Conservation (phyloP, 2,113 vertebrate species). For the Ochotona princeps region DNA sequence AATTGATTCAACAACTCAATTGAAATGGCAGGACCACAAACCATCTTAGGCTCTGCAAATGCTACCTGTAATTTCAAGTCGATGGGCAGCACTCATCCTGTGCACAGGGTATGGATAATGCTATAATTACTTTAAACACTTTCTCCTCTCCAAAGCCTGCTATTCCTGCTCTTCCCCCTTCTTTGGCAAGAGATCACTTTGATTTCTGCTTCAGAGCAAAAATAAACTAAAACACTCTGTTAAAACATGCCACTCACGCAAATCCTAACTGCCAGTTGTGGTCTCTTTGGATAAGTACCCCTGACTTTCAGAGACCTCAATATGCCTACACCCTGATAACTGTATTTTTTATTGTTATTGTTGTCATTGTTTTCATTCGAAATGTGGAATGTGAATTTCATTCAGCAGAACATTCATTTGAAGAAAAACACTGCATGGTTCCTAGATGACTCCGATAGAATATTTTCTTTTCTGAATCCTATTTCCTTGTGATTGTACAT, state of each 20-base stretch:
- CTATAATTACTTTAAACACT: conserved; percentile 22
- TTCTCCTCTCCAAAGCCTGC: neutral
- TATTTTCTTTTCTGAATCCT: neutral
- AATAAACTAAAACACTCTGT: neutral
- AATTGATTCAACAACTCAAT: conserved; percentile 32
- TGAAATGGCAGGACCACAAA: neutral
- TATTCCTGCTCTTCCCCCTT: neutral
- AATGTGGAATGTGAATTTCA: conserved; percentile 4
- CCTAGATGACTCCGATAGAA: neutral
- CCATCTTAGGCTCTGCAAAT: conserved; percentile 44
- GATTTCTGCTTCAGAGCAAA: neutral
- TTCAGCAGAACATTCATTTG: neutral
- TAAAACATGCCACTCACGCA: neutral
- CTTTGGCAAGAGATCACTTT: neutral
- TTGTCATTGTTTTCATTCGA: conserved; percentile 11
- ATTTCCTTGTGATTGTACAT: neutral
- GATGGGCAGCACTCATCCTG: neutral
- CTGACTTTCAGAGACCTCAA: neutral
- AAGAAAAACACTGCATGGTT: neutral
- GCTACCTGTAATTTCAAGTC: conserved; percentile 1
- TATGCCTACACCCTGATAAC: neutral
- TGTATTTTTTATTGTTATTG: neutral
- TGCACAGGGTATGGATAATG: neutral
- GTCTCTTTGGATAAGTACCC: neutral
- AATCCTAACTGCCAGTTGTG: neutral